Conservation (phyloP, 2,113 vertebrate species). For the Rhinolophus ferrumequinum region DNA sequence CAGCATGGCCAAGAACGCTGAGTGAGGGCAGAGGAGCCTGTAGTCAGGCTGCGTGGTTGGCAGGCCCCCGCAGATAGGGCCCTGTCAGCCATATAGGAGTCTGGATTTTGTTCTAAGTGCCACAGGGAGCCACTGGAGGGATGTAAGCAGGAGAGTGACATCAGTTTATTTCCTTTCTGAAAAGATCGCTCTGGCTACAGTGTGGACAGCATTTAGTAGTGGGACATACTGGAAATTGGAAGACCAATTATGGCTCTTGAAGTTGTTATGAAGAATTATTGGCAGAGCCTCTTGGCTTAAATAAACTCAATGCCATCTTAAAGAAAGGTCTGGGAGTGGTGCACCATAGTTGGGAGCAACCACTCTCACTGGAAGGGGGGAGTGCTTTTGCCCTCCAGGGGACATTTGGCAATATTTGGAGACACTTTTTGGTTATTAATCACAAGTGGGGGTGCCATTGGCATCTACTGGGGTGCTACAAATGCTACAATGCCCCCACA, state of each 20-base stretch:
- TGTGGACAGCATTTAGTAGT: background rate
- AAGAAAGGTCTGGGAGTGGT: background rate
- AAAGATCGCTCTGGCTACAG: background rate
- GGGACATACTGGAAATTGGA: background rate
- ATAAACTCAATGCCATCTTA: background rate
- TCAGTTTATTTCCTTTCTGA: background rate
- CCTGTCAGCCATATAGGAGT: background rate
- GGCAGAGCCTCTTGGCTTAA: background rate
- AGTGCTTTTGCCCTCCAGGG: background rate
- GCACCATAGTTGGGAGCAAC: background rate
- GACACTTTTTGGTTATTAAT: background rate
- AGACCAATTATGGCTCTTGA: background rate
- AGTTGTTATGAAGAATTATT: background rate
- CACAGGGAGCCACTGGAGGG: background rate
- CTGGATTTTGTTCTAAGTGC: background rate
- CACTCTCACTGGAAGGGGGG: background rate
- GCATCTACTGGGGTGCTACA: background rate
- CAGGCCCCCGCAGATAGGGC: background rate
- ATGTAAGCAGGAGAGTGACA: background rate
- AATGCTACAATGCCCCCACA: background rate
- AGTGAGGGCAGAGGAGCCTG: background rate
- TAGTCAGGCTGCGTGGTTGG: background rate
- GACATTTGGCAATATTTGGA: background rate
- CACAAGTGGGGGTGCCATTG: background rate
- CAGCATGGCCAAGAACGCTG: rapidly evolving